Percentiles rank a stretch among this genome's conserved stretches.
These are phyloP conservation scores for Passer montanus DNA, from an alignment of 2,113 vertebrate genomes.

Conservation along the genomic window DNA sequence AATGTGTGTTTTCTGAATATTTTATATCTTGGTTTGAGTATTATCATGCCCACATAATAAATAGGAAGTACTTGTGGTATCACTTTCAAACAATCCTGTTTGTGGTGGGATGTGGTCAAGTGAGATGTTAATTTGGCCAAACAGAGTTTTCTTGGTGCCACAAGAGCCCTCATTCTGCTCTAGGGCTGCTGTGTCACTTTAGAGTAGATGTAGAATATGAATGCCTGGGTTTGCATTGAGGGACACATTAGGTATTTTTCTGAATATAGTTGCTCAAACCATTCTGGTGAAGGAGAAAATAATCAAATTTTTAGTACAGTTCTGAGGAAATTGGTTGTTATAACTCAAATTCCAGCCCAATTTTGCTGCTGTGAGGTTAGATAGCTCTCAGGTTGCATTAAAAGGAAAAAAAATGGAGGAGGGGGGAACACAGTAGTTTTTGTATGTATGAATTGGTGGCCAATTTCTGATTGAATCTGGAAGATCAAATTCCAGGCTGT, in stretches of 20 bases:
- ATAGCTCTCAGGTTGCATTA: background rate
- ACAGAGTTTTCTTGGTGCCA: background rate
- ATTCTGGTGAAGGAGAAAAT: background rate
- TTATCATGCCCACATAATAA: background rate
- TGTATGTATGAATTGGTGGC: background rate
- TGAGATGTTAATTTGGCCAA: background rate
- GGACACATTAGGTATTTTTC: background rate
- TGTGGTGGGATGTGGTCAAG: background rate
- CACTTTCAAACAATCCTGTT: background rate
- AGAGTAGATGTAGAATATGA: background rate
- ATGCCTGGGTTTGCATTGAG: background rate
- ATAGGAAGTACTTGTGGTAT: background rate
- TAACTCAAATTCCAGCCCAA: background rate
- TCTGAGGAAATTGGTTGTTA: background rate
- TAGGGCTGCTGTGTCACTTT: background rate
- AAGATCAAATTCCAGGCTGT: background rate
- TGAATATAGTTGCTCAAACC: background rate
- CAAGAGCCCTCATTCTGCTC: background rate
- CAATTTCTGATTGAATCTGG: background rate
- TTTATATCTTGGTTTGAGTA: background rate
- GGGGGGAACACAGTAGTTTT: rapidly evolving
- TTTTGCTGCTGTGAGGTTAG: background rate
- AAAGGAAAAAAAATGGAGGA: rapidly evolving
- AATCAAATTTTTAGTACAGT: background rate
- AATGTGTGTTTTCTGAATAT: background rate